phyloP scores from a whole-genome alignment of 92 coral and sea anemone genomes.

The Epizoanthus fatuus region DNA sequence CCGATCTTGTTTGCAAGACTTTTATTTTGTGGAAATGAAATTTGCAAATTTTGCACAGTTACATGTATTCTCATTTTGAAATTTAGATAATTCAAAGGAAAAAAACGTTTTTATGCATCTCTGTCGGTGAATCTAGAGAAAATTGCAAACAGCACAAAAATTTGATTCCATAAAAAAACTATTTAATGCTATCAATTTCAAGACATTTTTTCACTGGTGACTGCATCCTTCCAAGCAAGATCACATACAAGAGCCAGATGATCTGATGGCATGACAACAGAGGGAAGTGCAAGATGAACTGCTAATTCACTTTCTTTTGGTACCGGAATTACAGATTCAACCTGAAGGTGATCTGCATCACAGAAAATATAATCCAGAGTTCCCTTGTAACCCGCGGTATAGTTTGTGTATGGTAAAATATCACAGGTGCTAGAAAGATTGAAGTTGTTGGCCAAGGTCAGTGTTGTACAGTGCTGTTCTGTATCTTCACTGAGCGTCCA shows the following conservation, averaged over 20 bases:
- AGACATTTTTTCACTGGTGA: too few relatives aligned
- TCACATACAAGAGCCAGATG: conserved; percentile 97
- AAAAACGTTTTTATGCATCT: too few relatives aligned
- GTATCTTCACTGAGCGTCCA: conserved; percentile 85
- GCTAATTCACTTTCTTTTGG: conserved; percentile 87
- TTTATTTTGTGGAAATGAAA: too few relatives aligned
- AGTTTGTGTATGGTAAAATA: conserved; percentile 86
- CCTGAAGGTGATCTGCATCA: conserved; percentile 75
- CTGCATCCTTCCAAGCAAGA: conserved; percentile 77
- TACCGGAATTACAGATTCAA: conserved; percentile 89
- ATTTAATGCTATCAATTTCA: too few relatives aligned
- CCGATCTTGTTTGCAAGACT: too few relatives aligned
- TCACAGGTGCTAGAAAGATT: conserved; percentile 80
- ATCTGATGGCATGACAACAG: conserved; percentile 97
- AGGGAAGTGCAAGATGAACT: conserved; percentile 86
- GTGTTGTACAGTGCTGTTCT: conserved; percentile 75
- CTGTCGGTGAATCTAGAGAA: too few relatives aligned
- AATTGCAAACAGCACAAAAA: too few relatives aligned
- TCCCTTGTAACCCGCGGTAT: conserved; percentile 88
- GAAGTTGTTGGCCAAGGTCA: conserved; percentile 73
- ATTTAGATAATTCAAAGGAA: too few relatives aligned
- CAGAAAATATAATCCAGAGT: conserved; percentile 91
- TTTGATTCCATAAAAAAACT: too few relatives aligned
- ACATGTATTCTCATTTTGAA: too few relatives aligned
- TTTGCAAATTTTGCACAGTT: too few relatives aligned